phyloP scores from a whole-genome alignment of 2,888 invertebrate species.

The Nymphalis urticae region DNA sequence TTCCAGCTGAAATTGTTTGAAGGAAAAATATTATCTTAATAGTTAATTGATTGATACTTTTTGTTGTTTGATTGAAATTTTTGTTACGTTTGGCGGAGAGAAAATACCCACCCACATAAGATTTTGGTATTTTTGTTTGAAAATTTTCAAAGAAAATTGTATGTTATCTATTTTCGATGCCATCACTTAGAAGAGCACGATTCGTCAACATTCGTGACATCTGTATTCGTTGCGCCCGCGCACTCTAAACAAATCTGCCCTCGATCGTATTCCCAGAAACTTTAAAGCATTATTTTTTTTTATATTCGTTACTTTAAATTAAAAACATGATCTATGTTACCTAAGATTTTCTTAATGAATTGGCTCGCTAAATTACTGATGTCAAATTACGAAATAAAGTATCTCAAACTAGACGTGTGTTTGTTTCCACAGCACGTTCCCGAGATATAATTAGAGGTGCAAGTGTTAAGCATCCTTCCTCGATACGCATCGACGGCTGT shows the following conservation, averaged over 20 bases:
- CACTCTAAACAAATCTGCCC: conserved; percentile 73
- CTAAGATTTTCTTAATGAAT: background rate
- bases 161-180: conserved; percentile 52
- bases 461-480: conserved; percentile 78
- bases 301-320: conserved; percentile 62
- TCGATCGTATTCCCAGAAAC: conserved; percentile 72
- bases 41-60: conserved; percentile 5
- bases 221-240: conserved; percentile 56
- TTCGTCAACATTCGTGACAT: conserved; percentile 65
- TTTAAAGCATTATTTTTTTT: conserved; percentile 66
- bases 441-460: conserved; percentile 76
- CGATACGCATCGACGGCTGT: conserved; percentile 71
- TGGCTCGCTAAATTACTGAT: conserved; percentile 25
- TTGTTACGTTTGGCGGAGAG: background rate
- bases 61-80: background rate
- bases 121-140: conserved; percentile 7
- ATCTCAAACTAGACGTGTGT: conserved; percentile 42
- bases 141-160: conserved; percentile 24
- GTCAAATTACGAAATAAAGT: conserved; percentile 36
- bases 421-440: conserved; percentile 68
- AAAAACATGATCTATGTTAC: background rate
- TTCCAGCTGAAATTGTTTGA: background rate
- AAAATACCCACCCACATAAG: background rate
- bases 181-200: conserved; percentile 51
- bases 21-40: background rate